Evolutionary conservation across 2,888 invertebrate genomes (phyloP).

Genomic region (Stenchaetothrips biformis): DNA sequence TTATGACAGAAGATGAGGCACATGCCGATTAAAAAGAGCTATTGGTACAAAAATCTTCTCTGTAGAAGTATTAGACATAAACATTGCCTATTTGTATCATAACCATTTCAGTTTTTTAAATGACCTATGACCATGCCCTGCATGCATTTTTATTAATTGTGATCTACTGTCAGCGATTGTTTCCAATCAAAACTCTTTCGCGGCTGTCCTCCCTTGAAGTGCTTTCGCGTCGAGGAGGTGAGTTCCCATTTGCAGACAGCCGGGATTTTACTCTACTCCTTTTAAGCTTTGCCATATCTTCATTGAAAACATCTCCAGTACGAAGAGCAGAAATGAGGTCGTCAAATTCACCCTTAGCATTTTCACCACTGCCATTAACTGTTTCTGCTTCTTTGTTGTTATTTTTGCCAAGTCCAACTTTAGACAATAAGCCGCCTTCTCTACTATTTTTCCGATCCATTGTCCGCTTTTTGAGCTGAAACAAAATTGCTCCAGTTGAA

Average conservation of each 20-base stretch:
- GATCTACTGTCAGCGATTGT: slow-evolving; percentile 1
- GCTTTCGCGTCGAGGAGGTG: slow-evolving; percentile 59
- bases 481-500: slow-evolving; percentile 33
- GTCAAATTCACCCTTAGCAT: slow-evolving; percentile 72
- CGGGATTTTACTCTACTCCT: slow-evolving; percentile 62
- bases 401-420: slow-evolving; percentile 58
- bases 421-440: slow-evolving; percentile 53
- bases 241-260: slow-evolving; percentile 53
- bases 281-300: slow-evolving; percentile 90
- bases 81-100: not conserved
- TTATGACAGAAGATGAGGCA: not conserved
- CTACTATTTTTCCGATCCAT: slow-evolving; percentile 78
- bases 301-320: slow-evolving; percentile 93
- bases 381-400: slow-evolving; percentile 79
- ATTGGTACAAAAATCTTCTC: not conserved
- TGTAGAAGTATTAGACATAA: not conserved
- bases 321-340: slow-evolving; percentile 90
- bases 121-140: not conserved
- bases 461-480: slow-evolving; percentile 73
- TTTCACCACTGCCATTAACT: slow-evolving; percentile 59
- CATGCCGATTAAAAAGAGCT: not conserved
- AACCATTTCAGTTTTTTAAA: not conserved
- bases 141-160: not conserved
- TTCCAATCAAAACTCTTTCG: slow-evolving; percentile 46
- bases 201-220: slow-evolving; percentile 63